Conservation (phyloP, 2,888 invertebrate genomes). For the Brassicogethes aeneus region DNA sequence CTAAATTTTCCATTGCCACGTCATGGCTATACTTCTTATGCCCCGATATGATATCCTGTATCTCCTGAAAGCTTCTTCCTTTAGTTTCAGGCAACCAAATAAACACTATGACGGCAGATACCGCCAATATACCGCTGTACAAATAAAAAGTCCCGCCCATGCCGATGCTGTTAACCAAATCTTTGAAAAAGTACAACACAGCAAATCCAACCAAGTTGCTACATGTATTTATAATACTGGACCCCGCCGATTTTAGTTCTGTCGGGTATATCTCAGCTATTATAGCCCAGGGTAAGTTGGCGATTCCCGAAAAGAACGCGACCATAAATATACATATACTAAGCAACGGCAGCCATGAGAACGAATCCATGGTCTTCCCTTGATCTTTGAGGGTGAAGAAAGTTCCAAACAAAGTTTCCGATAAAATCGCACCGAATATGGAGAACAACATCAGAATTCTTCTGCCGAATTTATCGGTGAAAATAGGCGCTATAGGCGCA, state of each 20-base stretch:
- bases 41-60: no score
- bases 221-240: conserved; percentile 58
- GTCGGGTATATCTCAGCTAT: conserved; percentile 71
- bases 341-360: conserved; percentile 56
- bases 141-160: conserved; percentile 57
- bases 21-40: no score
- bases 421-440: conserved; percentile 2
- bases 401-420: conserved; percentile 33
- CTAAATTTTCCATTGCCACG: no score
- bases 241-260: conserved; percentile 62
- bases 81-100: no score
- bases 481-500: not conserved
- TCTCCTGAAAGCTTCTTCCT: no score
- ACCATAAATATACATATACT: conserved; percentile 52
- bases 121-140: no score
- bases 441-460: conserved; percentile 3
- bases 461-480: conserved; percentile 2
- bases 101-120: no score
- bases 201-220: conserved; percentile 67
- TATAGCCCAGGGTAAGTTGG: conserved; percentile 70
- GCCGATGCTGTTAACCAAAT: conserved; percentile 49
- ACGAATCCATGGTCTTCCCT: conserved; percentile 44
- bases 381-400: conserved; percentile 54
- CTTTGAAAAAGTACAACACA: conserved; percentile 58
- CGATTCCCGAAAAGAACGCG: conserved; percentile 59